phyloP scores from a whole-genome alignment of 2,888 invertebrate species.

The Acleris cristana region DNA sequence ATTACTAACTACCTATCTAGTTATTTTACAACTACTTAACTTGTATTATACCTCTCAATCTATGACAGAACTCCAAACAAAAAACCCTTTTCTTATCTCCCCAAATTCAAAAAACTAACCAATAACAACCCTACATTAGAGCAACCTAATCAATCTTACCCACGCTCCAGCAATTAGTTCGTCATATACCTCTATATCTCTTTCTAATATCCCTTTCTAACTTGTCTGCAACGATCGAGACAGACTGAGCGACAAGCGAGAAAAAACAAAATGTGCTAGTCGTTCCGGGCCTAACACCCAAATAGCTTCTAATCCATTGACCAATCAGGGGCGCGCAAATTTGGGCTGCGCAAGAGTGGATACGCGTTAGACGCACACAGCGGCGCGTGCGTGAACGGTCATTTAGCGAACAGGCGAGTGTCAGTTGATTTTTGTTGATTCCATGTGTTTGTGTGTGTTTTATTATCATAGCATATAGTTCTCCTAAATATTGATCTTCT shows the following conservation, averaged over 20 bases:
- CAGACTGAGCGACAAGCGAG: background rate
- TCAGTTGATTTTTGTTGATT: background rate
- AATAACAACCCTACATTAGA: too few species aligned
- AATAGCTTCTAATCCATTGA: conserved; percentile 19
- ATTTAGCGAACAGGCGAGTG: conserved; percentile 8
- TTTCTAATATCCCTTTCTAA: too few species aligned
- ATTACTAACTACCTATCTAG: too few species aligned
- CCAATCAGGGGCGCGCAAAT: conserved; percentile 17
- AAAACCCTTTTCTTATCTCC: too few species aligned
- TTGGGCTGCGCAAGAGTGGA: conserved; percentile 23
- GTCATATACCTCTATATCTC: too few species aligned
- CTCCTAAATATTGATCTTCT: too few species aligned
- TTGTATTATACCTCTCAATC: too few species aligned
- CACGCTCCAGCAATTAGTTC: too few species aligned
- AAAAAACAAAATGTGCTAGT: background rate
- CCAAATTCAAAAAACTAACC: background rate
- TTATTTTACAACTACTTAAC: too few species aligned
- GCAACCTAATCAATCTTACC: too few species aligned
- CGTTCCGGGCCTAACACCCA: conserved; percentile 8
- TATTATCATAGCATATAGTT: background rate
- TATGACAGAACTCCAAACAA: too few species aligned
- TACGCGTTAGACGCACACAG: conserved; percentile 31
- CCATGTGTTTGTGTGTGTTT: background rate
- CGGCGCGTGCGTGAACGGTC: background rate
- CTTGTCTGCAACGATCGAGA: background rate